Evolutionary conservation across 1,140 invertebrate genomes (phyloP), one percentile per base, ranked within the genome.

Genomic region (Dryas iulia): DNA sequence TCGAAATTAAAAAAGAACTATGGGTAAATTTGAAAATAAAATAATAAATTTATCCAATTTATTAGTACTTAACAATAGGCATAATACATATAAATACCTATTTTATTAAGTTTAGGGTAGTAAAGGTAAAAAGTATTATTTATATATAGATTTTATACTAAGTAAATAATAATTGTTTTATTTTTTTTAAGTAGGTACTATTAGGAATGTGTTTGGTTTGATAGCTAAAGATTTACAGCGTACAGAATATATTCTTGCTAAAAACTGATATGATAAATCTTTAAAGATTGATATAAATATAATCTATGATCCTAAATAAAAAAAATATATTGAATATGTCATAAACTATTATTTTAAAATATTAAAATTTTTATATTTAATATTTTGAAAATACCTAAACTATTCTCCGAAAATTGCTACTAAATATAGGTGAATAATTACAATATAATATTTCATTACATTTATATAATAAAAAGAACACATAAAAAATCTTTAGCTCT

Each of bases 101-200:
- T 47, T 47, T 18, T 21, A 47, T 47, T 47, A 47, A 47, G 14
- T 47, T 47, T 47, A 47, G 39, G 18, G 39, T 1, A 28, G 64
- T 65, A 70, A 70, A 65, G 62, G 57, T 28, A 11, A 65, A 70
- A 70, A 65, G 68, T 7, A 65, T 61, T 60, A 64, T 64, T 10
- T 21, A 3, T 35, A 18, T 18, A 14, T 39, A 14, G 18, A 47
- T 21, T 47, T 21, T 47, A 47, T 47, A 21, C 39, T 47, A 47
- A 21, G n/a, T 8, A 18, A 47, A 47, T 21, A 47, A 47, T 47
- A 47, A 47, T 1, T 10, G 7, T 21, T 47, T 21, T 6, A 21
- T 21, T 21, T 8, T 3, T 47, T 47, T 18, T 47, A n/a, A n/a
- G n/a, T n/a, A n/a, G n/a, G 1, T 35, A 47, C 14, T 47, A 47